Evolutionary conservation across 2,888 invertebrate genomes (phyloP).

Genomic region (Hirtodrosophila cameraria): DNA sequence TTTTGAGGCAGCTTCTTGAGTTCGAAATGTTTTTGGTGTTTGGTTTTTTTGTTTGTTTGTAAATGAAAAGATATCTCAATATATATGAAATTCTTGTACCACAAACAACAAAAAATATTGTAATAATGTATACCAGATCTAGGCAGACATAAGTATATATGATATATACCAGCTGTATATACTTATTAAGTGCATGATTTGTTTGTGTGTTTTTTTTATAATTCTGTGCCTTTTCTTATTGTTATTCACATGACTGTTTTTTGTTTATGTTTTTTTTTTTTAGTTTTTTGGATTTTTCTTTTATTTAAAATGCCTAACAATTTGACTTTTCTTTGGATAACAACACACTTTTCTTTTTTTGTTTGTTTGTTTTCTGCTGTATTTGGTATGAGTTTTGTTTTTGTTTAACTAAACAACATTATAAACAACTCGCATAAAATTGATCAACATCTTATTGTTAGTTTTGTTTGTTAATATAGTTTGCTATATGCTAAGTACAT

Average conservation of each 20-base stretch:
- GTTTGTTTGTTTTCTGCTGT: constrained; percentile 19
- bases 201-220: constrained; percentile 16
- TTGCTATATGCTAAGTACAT: constrained; percentile 30
- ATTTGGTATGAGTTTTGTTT: constrained; percentile 18
- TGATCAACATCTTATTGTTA: constrained; percentile 68
- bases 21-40: constrained; percentile 43
- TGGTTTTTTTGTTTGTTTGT: background rate
- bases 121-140: constrained; percentile 31
- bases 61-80: constrained; percentile 11
- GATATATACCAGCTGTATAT: constrained; percentile 14
- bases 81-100: background rate
- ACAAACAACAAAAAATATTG: too few relatives aligned
- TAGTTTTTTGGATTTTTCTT: constrained; percentile 12
- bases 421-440: constrained; percentile 74
- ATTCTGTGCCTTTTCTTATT: constrained; percentile 5
- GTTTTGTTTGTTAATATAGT: constrained; percentile 17
- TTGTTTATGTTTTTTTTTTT: constrained; percentile 6
- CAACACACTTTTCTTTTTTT: constrained; percentile 17
- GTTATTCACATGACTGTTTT: too few relatives aligned
- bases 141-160: constrained; percentile 27
- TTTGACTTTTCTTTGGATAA: constrained; percentile 1
- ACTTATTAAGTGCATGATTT: constrained; percentile 34
- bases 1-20: constrained; percentile 61
- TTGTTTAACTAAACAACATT: constrained; percentile 66
- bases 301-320: constrained; percentile 55